Evolutionary conservation across 2,113 vertebrate species (phyloP), one percentile per base, ranked within the genome.

Genomic region (Odontophorus gujanensis): DNA sequence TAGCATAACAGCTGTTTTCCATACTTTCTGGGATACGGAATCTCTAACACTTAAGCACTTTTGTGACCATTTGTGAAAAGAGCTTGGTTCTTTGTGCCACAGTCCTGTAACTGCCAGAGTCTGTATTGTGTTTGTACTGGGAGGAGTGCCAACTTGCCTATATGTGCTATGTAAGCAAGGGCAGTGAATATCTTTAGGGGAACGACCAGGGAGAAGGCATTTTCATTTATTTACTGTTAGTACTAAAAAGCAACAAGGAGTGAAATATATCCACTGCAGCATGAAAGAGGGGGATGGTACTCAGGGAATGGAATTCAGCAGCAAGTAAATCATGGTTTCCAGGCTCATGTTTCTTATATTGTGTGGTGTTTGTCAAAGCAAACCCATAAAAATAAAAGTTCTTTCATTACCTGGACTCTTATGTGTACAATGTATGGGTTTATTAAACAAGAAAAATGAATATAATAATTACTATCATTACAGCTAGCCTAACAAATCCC

Each of bases 141-240:
- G 65, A 95, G 83, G 63, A 89, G 10, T 30, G 68, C 84, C 89
- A 95, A 0, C 59, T 81, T 90, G 55, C 48, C 40, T 87, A 73
- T 62, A 55, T 55, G 40, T 66, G 36, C 75, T 87, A 38, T 42
- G 85, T 81, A 57, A 91, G 57, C 75, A 82, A 89, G 75, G 55
- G 25, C 57, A 12, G 3, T 75, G 80, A 95, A 50, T 9, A 59
- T 34, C 42, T 94, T 85, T 53, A 85, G 20, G 48, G 59, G 63
- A 96, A 63, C 66, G 63, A 75, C 34, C 32, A 83, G 71, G 34
- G 53, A 65, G 90, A 93, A 96, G 16, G 5, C 24, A 59, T 87
- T 95, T 94, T 79, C 26, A 17, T 87, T 93, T 94, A 81, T 92
- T 90, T 63, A 76, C 67, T 89, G 43, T 38, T 91, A 87, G 6